Conservation (phyloP, 2,113 vertebrate species). For the Pollimyrus isidori region DNA sequence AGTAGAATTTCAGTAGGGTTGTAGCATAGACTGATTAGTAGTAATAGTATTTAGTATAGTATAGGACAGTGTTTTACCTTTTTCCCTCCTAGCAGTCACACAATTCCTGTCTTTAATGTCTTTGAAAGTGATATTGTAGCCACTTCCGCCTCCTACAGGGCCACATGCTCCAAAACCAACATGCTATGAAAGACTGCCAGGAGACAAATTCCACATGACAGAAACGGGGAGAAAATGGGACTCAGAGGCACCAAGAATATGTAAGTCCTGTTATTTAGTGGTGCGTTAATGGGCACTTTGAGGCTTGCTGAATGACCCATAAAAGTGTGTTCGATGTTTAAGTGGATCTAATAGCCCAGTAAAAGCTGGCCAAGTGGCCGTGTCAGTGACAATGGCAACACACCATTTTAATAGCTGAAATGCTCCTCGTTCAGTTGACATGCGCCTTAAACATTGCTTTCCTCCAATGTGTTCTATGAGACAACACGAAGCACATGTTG, state of each 20-base stretch:
- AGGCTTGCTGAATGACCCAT: constrained; percentile 44
- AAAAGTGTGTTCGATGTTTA: constrained; percentile 46
- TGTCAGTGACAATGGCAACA: constrained; percentile 45
- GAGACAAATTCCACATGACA: not conserved
- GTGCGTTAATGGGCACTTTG: constrained; percentile 48
- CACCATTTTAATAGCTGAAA: constrained; percentile 17
- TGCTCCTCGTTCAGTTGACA: constrained; percentile 24
- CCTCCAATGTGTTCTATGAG: not conserved
- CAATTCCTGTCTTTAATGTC: not conserved
- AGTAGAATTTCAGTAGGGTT: not conserved
- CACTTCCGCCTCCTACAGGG: not conserved
- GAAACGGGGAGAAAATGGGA: not conserved
- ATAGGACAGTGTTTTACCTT: not conserved
- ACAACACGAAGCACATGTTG: not conserved
- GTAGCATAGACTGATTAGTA: not conserved
- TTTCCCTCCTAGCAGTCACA: not conserved
- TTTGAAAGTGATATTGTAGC: not conserved
- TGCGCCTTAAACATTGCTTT: not conserved
- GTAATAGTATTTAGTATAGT: not conserved
- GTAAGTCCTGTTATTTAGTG: constrained; percentile 35
- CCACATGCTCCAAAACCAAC: not conserved
- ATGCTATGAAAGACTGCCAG: not conserved
- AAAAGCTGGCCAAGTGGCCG: constrained; percentile 42
- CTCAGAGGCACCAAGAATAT: constrained; percentile 5
- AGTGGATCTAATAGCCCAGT: constrained; percentile 40